Evolutionary conservation across 2,113 vertebrate species (phyloP), one percentile per base, ranked within the genome.

Genomic region (Thamnophis sirtalis): DNA sequence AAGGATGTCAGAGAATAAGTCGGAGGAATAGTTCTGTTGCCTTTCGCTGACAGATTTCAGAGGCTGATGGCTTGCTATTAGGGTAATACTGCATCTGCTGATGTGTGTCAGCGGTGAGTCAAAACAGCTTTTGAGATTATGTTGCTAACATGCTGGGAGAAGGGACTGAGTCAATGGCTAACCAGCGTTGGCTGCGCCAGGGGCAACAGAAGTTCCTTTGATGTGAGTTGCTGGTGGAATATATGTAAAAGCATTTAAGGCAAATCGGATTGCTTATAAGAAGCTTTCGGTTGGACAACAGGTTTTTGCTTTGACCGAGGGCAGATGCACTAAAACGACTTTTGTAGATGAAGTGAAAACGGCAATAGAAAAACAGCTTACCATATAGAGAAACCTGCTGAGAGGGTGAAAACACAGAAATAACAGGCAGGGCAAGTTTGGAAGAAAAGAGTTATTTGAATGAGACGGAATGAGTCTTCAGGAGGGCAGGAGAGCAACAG

Each of bases 81-180:
- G 6, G 2, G 5, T 91, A 91, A 91, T 53, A 56, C n/a, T 43
- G 1, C 49, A 38, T 91, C 84, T 87, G 48, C 56, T 91, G 90
- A 91, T 68, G 90, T 68, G 21, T 91, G 85, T 91, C 85, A 87
- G 48, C 49, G 53, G 84, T 91, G 54, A 87, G 49, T 87, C 56
- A 87, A 91, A 87, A 43, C 90, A 87, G 85, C 90, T 53, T 63
- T 91, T 9, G 28, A 24, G 84, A 87, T 91, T 38, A 68, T 87
- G 48, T 68, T 91, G 90, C 56, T 63, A 38, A 91, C 85, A 63
- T 38, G n/a, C 84, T 87, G 85, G 38, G 55, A 19, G 48, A 3
- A n/a, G 56, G 49, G 9, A 15, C 26, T 51, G 15, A 87, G 90
- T 53, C n/a, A 26, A 38, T 53, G 56, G 48, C 84, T 91, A n/a